These are phyloP conservation scores for Tychaedon coryphoeus DNA, from an alignment of 2,113 vertebrate genomes.

Conservation along the genomic window DNA sequence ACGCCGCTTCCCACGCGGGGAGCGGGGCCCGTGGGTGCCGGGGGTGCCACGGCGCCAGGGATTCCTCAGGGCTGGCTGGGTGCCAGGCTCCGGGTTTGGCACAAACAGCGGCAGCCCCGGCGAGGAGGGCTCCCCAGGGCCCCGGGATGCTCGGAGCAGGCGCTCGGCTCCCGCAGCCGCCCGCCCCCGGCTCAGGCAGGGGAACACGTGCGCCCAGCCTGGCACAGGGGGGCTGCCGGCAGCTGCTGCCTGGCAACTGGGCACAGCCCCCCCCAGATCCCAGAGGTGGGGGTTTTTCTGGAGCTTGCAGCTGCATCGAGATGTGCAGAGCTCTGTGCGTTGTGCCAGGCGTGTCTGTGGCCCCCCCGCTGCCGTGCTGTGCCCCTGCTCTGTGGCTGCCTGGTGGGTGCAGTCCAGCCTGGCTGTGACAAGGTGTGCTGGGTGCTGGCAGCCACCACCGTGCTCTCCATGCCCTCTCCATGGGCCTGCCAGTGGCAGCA, in stretches of 20 bases:
- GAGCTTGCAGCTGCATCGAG: background rate
- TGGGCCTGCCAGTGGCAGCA: background rate
- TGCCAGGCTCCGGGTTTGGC: slow-evolving; percentile 40
- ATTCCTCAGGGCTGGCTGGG: slow-evolving; percentile 37
- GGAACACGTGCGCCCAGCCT: slow-evolving; percentile 36
- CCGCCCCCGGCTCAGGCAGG: slow-evolving; percentile 49
- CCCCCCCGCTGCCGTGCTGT: accelerated
- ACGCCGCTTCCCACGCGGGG: accelerated
- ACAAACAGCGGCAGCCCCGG: slow-evolving; percentile 44
- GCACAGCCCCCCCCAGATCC: background rate
- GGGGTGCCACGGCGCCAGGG: background rate
- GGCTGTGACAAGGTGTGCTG: accelerated
- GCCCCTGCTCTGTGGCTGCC: background rate
- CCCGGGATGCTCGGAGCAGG: slow-evolving; percentile 36
- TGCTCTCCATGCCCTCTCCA: accelerated
- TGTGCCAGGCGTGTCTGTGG: accelerated
- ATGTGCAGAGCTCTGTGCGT: accelerated
- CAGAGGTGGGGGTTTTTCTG: background rate
- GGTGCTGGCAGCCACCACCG: background rate
- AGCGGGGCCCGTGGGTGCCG: background rate
- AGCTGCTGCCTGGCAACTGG: slow-evolving; percentile 51
- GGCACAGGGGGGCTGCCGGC: background rate
- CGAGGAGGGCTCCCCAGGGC: slow-evolving; percentile 14
- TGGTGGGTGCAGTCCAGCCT: background rate
- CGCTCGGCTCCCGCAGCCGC: slow-evolving; percentile 42